These are phyloP conservation scores for Oreocharis arfaki DNA, from an alignment of 2,113 vertebrate species.

Conservation along the genomic window DNA sequence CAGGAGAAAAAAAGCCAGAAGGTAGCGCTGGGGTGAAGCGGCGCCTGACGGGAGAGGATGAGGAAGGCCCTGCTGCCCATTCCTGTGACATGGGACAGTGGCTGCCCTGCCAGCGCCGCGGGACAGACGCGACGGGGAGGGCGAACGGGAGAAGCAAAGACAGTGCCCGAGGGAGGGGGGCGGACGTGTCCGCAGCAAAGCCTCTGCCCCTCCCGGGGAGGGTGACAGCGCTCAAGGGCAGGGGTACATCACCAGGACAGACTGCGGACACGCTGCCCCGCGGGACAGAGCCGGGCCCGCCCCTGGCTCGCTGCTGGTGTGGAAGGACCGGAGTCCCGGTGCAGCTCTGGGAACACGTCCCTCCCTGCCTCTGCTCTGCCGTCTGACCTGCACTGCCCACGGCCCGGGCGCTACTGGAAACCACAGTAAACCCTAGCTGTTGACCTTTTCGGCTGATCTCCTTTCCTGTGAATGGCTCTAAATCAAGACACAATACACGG, in stretches of 20 bases:
- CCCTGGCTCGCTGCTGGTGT: fast-evolving
- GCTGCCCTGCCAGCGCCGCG: background rate
- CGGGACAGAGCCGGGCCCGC: background rate
- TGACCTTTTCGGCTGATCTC: background rate
- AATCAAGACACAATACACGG: background rate
- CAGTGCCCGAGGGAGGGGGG: no score
- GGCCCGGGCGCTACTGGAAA: background rate
- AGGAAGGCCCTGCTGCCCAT: background rate
- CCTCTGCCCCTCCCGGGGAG: fast-evolving
- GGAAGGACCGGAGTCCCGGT: fast-evolving
- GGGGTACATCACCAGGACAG: fast-evolving
- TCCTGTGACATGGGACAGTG: fast-evolving
- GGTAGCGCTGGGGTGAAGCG: fast-evolving
- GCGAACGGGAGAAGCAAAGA: background rate
- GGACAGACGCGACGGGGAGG: background rate
- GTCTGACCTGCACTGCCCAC: background rate
- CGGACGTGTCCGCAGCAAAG: background rate
- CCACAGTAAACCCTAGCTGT: background rate
- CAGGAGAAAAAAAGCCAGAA: background rate
- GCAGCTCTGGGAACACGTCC: background rate
- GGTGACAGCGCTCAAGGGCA: background rate
- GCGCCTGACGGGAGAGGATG: fast-evolving
- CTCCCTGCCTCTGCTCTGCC: background rate
- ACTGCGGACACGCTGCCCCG: no score
- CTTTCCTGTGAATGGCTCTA: background rate